Conservation (phyloP, 2,888 invertebrate genomes). For the Augiades crinisus region DNA sequence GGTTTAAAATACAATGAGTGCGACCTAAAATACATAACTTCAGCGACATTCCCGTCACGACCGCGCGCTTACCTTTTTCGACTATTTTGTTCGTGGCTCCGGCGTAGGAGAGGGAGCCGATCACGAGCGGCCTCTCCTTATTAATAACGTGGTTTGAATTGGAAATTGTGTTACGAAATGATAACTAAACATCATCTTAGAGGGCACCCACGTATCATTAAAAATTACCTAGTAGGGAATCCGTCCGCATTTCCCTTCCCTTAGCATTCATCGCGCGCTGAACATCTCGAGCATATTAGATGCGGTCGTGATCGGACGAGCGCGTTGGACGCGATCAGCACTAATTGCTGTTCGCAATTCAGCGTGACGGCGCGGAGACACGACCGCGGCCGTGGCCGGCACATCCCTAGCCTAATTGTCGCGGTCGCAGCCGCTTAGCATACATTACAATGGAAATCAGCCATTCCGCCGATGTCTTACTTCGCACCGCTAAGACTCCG, state of each 20-base stretch:
- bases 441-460: constrained; percentile 74
- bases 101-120: constrained; percentile 49
- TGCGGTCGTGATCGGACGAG: constrained; percentile 63
- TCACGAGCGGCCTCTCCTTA: constrained; percentile 64
- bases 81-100: constrained; percentile 63
- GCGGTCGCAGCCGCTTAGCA: constrained; percentile 68
- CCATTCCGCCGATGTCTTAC: constrained; percentile 60
- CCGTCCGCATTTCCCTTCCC: constrained; percentile 25
- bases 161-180: constrained; percentile 43
- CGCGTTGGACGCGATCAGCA: constrained; percentile 48
- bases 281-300: constrained; percentile 48
- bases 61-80: constrained; percentile 70
- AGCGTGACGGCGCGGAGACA: constrained; percentile 52
- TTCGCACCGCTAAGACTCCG: constrained; percentile 43
- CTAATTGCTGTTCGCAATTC: constrained; percentile 62
- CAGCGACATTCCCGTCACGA: constrained; percentile 77
- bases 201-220: constrained; percentile 37
- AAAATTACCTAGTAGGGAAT: constrained; percentile 31
- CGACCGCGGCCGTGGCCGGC: constrained; percentile 50
- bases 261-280: constrained; percentile 47
- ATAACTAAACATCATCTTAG: constrained; percentile 21
- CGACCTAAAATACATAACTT: constrained; percentile 67
- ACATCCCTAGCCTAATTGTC: constrained; percentile 63
- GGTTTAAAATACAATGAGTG: constrained; percentile 78
- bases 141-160: constrained; percentile 74